Evolutionary conservation across 2,888 invertebrate genomes (phyloP), one percentile per base, ranked within the genome.

Genomic region (Acrobasis suavella): DNA sequence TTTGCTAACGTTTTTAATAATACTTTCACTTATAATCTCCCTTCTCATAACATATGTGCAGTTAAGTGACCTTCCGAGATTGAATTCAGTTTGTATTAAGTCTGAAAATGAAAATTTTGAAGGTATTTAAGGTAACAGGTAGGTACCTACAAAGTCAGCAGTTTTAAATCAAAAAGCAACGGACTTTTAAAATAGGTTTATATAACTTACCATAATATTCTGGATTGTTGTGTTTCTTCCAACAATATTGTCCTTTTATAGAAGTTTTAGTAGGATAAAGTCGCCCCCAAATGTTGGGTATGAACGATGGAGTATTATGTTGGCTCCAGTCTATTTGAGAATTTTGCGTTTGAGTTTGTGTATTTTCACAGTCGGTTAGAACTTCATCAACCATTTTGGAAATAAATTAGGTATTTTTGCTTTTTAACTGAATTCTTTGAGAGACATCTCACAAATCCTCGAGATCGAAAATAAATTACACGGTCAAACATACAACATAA

Each of bases 1-100:
- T 80, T 95, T 96, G 78, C 95, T 95, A 15, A 95, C 87, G 70
- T 89, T 93, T 64, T 82, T 85, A 1, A 94, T 79, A 14, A 90
- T 84, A 62, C 84, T 87, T 32, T 85, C 81, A 37, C 87, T 86
- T 7, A 94, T 77, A 14, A 87, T 88, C 0, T 86, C 83, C 60
- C 80, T 86, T 51, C 81, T 92, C 65, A 95, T 79, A n/a, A 81
- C 72, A 71, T 94, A 89, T 60, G 93, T 91, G 72, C 94, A 94
- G 3, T 66, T 74, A 0, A 85, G 67, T 0, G 89, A 76, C 68
- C 95, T 85, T 62, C 95, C 95, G 61, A 94, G 76, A 37, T 83
- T 93, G 71, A 95, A 94, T 59, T 86, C 82, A 5, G 91, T 79
- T 62, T 91, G 87, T 38, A 85, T 84, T 62, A 95, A 83, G 83